Evolutionary conservation across 2,888 invertebrate genomes (phyloP), one percentile per base, ranked within the genome.

Genomic region (Caenorhabditis sp.): DNA sequence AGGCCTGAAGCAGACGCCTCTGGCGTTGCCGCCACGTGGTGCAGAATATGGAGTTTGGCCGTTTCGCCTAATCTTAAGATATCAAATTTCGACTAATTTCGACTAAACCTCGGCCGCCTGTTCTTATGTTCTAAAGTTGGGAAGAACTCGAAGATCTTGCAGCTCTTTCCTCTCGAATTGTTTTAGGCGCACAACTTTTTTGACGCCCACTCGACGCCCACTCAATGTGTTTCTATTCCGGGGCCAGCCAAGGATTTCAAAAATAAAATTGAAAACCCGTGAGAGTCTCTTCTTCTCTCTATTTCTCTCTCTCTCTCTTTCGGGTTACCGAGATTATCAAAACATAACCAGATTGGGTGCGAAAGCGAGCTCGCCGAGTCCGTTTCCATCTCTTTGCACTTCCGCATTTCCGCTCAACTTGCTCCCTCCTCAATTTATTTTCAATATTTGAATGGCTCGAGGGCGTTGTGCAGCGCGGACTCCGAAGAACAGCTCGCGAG

Each of bases 401-500:
- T 26, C 26, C 46, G 24, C n/a, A 13, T 46, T 26, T 13, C 46
- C 26, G 24, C 46, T 22, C 43, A 22, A 20, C 22, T 45, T 45
- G 20, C 43, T 22, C 43, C 8, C 20, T 17, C 43, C 15, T n/a
- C 41, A 22, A 22, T 22, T 43, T 22, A 45, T 32, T 58, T 58
- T 58, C 32, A 13, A 1, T 2, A 6, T 24, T 4, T 26, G 20
- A 27, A 39, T 9, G 27, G 6, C 13, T 30, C 46, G 59, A 59
- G 46, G 59, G 59, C 59, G 46, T n/a, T n/a, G n/a, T n/a, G n/a
- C n/a, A 13, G 35, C 35, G 9, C 35, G 13, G 35, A 30, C 35
- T 35, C 9, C 4, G 35, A 35, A 35, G 37, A 43, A 11, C 43
- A 30, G n/a, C n/a, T n/a, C n/a, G n/a, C n/a, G n/a, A 30, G 9